Conservation (phyloP, 1,140 invertebrate genomes). For the Drosophila pruinosa region DNA sequence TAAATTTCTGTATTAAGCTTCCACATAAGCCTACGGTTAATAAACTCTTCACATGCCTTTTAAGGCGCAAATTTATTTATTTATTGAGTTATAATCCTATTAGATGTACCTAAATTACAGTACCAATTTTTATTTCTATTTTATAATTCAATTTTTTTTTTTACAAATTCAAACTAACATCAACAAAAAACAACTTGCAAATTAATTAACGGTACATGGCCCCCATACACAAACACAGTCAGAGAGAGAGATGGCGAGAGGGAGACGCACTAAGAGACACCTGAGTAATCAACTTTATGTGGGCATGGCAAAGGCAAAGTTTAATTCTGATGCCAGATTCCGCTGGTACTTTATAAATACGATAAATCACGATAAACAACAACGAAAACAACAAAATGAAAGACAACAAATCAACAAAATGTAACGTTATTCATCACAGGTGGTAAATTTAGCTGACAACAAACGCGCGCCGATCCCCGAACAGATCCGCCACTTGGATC, state of each 20-base stretch:
- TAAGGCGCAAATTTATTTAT: too few species aligned
- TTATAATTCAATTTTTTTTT: too few species aligned
- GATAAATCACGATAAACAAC: slow-evolving; percentile 68
- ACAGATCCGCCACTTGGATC: slow-evolving; percentile 21
- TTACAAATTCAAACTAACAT: slow-evolving; percentile 33
- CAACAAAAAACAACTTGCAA: slow-evolving; percentile 54
- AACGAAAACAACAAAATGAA: slow-evolving; percentile 13
- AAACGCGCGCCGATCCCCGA: slow-evolving; percentile 63
- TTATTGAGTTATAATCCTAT: too few species aligned
- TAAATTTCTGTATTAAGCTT: too few species aligned
- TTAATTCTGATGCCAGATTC: slow-evolving; percentile 49
- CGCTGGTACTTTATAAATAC: slow-evolving; percentile 51
- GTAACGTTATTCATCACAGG: slow-evolving; percentile 81
- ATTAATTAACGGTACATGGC: slow-evolving; percentile 77
- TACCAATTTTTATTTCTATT: too few species aligned
- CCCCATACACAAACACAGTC: slow-evolving; percentile 22
- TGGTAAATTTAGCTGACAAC: slow-evolving; percentile 80
- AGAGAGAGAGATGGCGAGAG: background rate
- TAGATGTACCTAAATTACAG: too few species aligned
- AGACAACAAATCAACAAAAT: slow-evolving; percentile 59
- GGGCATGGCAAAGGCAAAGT: slow-evolving; percentile 56
- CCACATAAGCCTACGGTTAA: too few species aligned
- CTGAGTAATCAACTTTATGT: slow-evolving; percentile 78
- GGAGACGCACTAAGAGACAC: slow-evolving; percentile 53
- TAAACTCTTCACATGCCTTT: too few species aligned